Base-by-base conservation (phyloP, 1,140 invertebrate species). In the Acromyrmex echinatior region DNA sequence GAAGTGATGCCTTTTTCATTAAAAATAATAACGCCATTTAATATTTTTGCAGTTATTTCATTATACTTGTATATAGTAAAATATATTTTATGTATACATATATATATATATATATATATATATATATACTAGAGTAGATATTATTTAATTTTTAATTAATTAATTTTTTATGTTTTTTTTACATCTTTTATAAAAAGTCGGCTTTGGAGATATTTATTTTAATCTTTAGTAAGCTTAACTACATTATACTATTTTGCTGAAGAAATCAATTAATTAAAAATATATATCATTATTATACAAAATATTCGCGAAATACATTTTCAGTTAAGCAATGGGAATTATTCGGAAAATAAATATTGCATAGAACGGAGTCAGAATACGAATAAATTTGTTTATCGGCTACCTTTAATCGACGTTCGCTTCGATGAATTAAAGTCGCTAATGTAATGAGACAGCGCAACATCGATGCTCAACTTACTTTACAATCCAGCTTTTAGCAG, bases 381-480 rank as follows among this genome's bases (percentile, higher is more conserved):
- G 31, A 81, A 81, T 81, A 81, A 81, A 71, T 81, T 58, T 58
- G 25, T 81, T 71, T 81, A 71, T 81, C 65, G 5, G 18, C 18
- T 56, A 81, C 49, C 53, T 71, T 58, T 71, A 25, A 56, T 4
- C 45, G 21, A 56, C 35, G n/a, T 45, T 58, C 35, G 51, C 66
- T 71, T 58, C 31, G 79, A 71, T 81, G 79, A 81, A 60, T 81
- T 81, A 81, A 10, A 81, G 35, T 71, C 53, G 51, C 79, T 81
- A 81, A 71, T 45, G 18, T 35, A 71, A 81, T 16, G 66, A 60
- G 51, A 71, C 65, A 51, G 65, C 53, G 31, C 5, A 71, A 81
- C 79, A 81, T 81, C 51, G 66, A 81, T 81, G 79, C 79, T 71
- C 66, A 81, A 71, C 65, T 81, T 60, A 60, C 79, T 53, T 81